Conservation (phyloP, 2,888 invertebrate species). For the Lasioglossum malachurum region DNA sequence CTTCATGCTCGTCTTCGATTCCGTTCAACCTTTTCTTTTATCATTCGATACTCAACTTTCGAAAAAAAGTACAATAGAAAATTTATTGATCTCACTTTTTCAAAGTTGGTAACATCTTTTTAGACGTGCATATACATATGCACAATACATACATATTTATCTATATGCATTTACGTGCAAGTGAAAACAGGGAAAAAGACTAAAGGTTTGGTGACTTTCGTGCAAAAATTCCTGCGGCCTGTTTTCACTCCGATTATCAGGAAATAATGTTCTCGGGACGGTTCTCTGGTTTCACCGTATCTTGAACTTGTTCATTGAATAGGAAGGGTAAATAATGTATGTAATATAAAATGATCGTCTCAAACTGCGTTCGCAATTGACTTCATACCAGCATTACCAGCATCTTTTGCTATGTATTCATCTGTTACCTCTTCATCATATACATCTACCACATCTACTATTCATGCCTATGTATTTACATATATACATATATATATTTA, state of each 20-base stretch:
- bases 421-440: neutral
- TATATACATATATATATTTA: neutral
- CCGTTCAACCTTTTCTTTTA: neutral
- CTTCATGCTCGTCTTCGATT: neutral
- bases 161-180: neutral
- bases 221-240: neutral
- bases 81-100: neutral
- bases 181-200: neutral
- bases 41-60: neutral
- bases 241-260: neutral
- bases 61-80: neutral
- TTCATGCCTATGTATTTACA: neutral
- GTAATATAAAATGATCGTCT: neutral
- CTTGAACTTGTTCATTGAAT: neutral
- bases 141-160: neutral
- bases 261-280: neutral
- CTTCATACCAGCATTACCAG: no score
- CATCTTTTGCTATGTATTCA: neutral
- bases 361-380: neutral
- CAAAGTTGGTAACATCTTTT: neutral
- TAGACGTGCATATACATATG: neutral
- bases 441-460: neutral
- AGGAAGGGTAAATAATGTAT: neutral
- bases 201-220: neutral
- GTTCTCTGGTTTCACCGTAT: neutral